Evolutionary conservation across 2,888 invertebrate genomes (phyloP), one percentile per base, ranked within the genome.

Genomic region (Conchocele bisecta): DNA sequence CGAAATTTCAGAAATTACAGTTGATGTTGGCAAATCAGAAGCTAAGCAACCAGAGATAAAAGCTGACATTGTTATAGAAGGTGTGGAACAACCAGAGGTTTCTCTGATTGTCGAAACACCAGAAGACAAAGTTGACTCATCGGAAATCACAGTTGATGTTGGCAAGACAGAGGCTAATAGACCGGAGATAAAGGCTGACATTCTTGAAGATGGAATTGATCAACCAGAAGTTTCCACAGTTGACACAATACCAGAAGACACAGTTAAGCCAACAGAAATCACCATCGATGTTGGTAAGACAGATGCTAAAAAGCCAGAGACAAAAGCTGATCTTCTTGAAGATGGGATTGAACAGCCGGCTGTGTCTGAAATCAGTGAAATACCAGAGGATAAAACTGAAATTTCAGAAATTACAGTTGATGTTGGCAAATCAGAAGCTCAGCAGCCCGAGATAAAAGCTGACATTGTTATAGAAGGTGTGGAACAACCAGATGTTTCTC

Each of bases 11-110:
- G 75, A 82, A 48, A 65, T 75, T 22, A 13, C 26, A 15, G 4
- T 72, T 26, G 82, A 79, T 26, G 13, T 74, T 24, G 67, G 42
- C n/a, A 57, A 77, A 44, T 42, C 69, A 20, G 60, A 72, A 50
- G 24, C 41, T 17, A 39, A 48, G 28, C 51, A 74, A 41, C 71
- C 72, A 31, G 67, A 65, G 39, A 65, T 65, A 61, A 72, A 75
- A 48, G 54, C 63, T 41, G 71, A 75, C n/a, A 48, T 65, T 46
- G 44, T 48, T 11, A 42, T 51, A 42, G 71, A 75, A 29, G 51
- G 46, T 3, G 4, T 46, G 39, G 71, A 68, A 24, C 44, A 65
- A 59, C 59, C 70, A 31, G 41, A 61, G 31, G 42, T 66, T 17
- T 20, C 46, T 48, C 68, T 65, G n/a, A 58, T 78, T 24, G 24